Percentiles rank a stretch among this genome's conserved stretches.
These are phyloP conservation scores for Caradrina clavipalpis DNA, from an alignment of 2,888 invertebrate species.

Conservation along the genomic window DNA sequence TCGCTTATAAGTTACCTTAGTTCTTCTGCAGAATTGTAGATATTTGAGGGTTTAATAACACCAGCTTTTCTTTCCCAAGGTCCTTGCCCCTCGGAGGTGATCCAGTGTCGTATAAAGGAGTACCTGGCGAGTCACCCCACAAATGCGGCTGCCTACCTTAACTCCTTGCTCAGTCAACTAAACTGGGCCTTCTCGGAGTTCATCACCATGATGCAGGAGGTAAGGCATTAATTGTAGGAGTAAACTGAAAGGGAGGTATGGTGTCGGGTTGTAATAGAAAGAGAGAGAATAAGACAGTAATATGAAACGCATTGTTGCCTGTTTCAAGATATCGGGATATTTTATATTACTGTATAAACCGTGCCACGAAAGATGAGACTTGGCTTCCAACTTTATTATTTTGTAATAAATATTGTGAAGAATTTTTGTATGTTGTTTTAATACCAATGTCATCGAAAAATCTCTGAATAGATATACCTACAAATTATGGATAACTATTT, in stretches of 20 bases:
- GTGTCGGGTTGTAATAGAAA: neutral
- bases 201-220: conserved; percentile 96
- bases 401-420: too few relatives aligned
- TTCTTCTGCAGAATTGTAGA: too few relatives aligned
- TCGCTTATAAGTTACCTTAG: too few relatives aligned
- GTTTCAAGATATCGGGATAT: neutral
- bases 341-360: too few relatives aligned
- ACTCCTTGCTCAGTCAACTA: conserved; percentile 95
- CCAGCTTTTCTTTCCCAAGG: conserved; percentile 80
- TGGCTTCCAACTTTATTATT: too few relatives aligned
- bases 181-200: conserved; percentile 98
- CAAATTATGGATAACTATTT: too few relatives aligned
- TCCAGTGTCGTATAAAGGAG: conserved; percentile 92
- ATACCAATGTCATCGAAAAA: too few relatives aligned
- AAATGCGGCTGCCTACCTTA: conserved; percentile 93
- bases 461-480: too few relatives aligned
- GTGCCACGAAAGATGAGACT: too few relatives aligned
- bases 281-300: neutral
- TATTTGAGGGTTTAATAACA: too few relatives aligned
- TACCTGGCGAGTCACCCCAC: conserved; percentile 92
- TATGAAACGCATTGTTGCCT: neutral
- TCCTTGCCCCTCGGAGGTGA: conserved; percentile 93
- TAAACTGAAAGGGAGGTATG: neutral
- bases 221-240: conserved; percentile 63
- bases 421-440: too few relatives aligned